Base-by-base conservation (phyloP, 2,797 vertebrate genomes). In the Cheirogaleus major region DNA sequence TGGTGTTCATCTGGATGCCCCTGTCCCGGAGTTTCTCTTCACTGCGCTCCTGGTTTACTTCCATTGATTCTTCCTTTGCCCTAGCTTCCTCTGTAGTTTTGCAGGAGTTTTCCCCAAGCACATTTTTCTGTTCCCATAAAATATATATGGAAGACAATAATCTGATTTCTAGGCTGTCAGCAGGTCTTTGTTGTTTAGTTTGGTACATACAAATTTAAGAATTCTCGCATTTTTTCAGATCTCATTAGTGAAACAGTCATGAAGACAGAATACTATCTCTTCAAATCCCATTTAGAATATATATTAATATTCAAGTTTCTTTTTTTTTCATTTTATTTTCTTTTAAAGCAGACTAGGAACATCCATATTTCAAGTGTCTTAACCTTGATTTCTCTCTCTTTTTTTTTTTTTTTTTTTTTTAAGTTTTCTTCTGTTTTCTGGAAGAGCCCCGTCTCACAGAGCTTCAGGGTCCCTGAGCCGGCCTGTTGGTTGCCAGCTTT, bases 391-490 rank as follows among this genome's bases (percentile, higher is more conserved):
- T 50, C 25, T 80, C 32, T 17, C 43, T 32, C 22, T 12, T 12
- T 48, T 12, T 2, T 2, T 48, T 48, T 12, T 48, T 13, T 48
- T 13, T 48, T 48, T 13, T 55, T 38, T 75, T 57, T 59, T 27
- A 23, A 38, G 15, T 27, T 79, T 92, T 38, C 11, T 61, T 75
- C 48, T 25, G 14, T 89, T 48, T 45, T 72, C 59, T 59, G 35
- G 75, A 86, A 38, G 5, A 27, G 6, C 22, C 52, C 45, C 38
- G 15, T 35, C 52, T 79, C 45, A 15, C 12, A 57, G 52, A 83
- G 25, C 45, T 12, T 2, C 13, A 6, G 0, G 18, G 78, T 43
- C 18, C 43, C 38, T 3, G 20, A 23, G 8, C 3, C 2, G 32
- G 25, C 30, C 9, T 0, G 15, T 15, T 5, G n/a, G 12, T 20